Base-by-base conservation (phyloP, 2,113 vertebrate genomes). In the Ctenomys sociabilis region DNA sequence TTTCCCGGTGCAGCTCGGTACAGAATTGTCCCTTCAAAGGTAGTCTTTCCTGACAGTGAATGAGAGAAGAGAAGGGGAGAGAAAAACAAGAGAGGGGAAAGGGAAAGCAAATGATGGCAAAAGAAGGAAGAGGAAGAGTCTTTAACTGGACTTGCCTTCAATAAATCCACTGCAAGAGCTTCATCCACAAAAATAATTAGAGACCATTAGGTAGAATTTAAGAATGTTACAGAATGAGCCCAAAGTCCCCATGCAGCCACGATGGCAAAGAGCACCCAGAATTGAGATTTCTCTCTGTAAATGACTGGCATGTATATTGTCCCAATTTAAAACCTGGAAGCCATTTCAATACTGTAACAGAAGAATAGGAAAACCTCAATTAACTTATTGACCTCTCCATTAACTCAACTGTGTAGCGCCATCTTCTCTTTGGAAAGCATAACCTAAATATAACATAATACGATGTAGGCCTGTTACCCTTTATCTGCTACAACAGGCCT, bases 11-110 rank as follows among this genome's bases (percentile, higher is more conserved):
- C 97, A 95, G 98, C 98, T 98, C 98, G 98, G 97, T 99, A 99
- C 97, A 99, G 98, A 98, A 99, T 95, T 98, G 98, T 98, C 98
- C 98, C 98, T 98, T 98, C 97, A 99, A 98, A 99, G 98, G 98
- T 98, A 99, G 98, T 98, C 97, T 98, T 99, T 98, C 98, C 98
- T 98, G 98, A 98, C 98, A 98, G 98, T 98, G 98, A 98, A 98
- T 98, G 96, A 98, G 98, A 97, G 98, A 98, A 97, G 97, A 98
- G 98, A 98, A 96, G 97, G 66, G 94, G 98, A 97, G 96, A 97
- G 93, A 97, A 96, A 97, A 98, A 97, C 97, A 97, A 92, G 93
- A 98, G 61, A 82, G 77, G 97, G 95, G 95, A 91, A 57, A 93
- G 97, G 96, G 98, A 95, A 95, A 98, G 98, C 97, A 97, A 98